A percentile compares a stretch with the other conserved stretches of the same genome.
These are phyloP conservation scores for Caenorhabditis auriculariae DNA, from an alignment of 2,888 invertebrate genomes.

Conservation along the genomic window DNA sequence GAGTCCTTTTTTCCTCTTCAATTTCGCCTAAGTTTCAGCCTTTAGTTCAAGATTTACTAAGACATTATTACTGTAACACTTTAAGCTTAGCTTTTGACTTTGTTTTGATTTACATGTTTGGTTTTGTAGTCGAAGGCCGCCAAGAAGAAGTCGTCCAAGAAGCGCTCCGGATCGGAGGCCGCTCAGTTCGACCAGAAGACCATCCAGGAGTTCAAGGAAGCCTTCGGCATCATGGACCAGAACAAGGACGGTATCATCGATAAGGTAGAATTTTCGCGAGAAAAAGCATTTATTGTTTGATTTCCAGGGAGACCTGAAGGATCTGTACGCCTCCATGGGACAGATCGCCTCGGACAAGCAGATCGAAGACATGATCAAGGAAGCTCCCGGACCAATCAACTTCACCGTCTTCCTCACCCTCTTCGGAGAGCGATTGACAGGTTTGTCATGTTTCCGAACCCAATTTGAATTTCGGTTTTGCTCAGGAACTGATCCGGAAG, in stretches of 20 bases:
- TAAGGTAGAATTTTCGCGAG: slow-evolving; percentile 21
- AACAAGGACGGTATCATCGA: slow-evolving; percentile 64
- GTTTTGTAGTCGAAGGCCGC: slow-evolving; percentile 37
- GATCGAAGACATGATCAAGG: slow-evolving; percentile 63
- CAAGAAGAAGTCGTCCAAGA: slow-evolving; percentile 57
- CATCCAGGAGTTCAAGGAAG: slow-evolving; percentile 69
- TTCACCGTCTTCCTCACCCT: slow-evolving; percentile 64
- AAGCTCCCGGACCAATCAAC: slow-evolving; percentile 63
- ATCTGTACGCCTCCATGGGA: slow-evolving; percentile 68
- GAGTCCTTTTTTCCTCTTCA: too few relatives aligned
- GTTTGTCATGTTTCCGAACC: slow-evolving; percentile 20
- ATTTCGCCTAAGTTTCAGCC: too few relatives aligned
- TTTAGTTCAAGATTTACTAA: too few relatives aligned
- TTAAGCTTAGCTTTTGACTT: too few relatives aligned
- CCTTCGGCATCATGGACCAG: slow-evolving; percentile 70
- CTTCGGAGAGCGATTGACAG: slow-evolving; percentile 63
- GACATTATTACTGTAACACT: too few relatives aligned
- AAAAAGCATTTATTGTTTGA: background rate
- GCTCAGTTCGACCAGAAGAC: slow-evolving; percentile 68
- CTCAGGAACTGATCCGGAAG: slow-evolving; percentile 68
- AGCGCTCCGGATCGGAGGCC: slow-evolving; percentile 67
- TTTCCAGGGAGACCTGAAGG: slow-evolving; percentile 66
- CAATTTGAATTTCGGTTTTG: background rate
- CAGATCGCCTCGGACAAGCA: slow-evolving; percentile 58
- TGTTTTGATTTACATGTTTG: too few relatives aligned